These are phyloP conservation scores for Ptyas mucosa DNA, from an alignment of 2,113 vertebrate species.

Conservation along the genomic window DNA sequence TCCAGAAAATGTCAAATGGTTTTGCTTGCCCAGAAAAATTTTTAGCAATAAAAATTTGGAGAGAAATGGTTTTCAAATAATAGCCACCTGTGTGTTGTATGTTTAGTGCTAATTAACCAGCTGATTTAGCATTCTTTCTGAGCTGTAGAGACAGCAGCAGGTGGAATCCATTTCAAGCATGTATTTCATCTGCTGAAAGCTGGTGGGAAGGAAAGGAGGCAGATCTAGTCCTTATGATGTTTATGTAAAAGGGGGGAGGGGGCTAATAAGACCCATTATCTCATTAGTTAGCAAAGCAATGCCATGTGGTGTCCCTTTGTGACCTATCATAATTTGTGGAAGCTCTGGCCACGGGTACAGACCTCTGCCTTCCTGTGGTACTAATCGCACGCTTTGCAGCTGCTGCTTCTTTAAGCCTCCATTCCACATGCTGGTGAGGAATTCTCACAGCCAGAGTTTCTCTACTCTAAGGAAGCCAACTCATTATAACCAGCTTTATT, in stretches of 20 bases:
- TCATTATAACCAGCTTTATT: constrained; percentile 75
- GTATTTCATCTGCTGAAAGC: constrained; percentile 27
- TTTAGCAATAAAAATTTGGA: constrained; percentile 57
- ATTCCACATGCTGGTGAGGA: constrained; percentile 58
- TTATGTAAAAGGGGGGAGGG: background rate
- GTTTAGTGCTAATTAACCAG: background rate
- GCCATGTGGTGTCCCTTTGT: background rate
- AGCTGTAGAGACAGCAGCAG: constrained; percentile 22
- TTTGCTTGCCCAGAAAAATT: constrained; percentile 12
- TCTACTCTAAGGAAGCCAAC: constrained; percentile 72
- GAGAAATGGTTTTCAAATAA: constrained; percentile 16
- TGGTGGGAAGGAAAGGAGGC: constrained; percentile 5
- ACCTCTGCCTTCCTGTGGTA: constrained; percentile 15
- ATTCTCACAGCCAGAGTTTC: constrained; percentile 73
- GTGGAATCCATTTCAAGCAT: background rate
- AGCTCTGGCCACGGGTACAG: constrained; percentile 33
- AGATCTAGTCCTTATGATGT: background rate
- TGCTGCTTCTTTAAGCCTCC: constrained; percentile 54
- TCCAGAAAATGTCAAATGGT: constrained; percentile 12
- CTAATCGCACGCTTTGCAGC: constrained; percentile 49
- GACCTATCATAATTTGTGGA: background rate
- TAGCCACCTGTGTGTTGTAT: background rate
- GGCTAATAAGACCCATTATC: constrained; percentile 25
- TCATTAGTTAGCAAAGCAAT: constrained; percentile 27
- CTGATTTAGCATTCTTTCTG: background rate